Base-by-base conservation (phyloP, 2,113 vertebrate species). In the Pelmatolapia mariae region DNA sequence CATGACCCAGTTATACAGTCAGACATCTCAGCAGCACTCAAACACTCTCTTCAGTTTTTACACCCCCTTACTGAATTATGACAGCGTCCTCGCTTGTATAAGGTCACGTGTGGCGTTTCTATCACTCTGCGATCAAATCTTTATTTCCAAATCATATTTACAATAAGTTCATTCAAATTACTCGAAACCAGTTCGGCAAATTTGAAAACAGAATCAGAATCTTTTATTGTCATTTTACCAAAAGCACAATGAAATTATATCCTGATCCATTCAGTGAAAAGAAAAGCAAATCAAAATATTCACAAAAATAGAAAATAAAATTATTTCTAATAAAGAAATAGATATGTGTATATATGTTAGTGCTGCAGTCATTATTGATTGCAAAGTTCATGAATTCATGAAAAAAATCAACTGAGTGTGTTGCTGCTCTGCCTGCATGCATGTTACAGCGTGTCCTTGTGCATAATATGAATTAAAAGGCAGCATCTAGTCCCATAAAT, bases 1-100 rank as follows among this genome's bases (percentile, higher is more conserved):
- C 80, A 8, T 91, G 90, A 93, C 90, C 88, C 86, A 92, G 10
- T 87, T 93, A 78, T 78, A 87, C 26, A 59, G 81, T 81, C 61
- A 53, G 85, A 89, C 71, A 4, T 89, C 50, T 88, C 85, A 82
- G 81, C 80, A 76, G 81, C 82, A 52, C 80, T 84, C 87, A 38
- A n/a, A 68, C 78, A 22, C 63, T 73, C 76, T 73, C 36, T 47
- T 57, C 0, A 4, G 16, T 8, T 7, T 33, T n/a, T 52, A 53
- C 50, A 26, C 43, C 11, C 53, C 16, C 59, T 7, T 16, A 61
- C 11, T 13, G 3, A 84, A 81, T 79, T 7, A 56, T 10, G 22
- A 38, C 36, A 13, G 9, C 5, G 2, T 31, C 50, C 24, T 66
- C 3, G 2, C 59, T 33, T 33, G 6, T 4, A 16, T 3, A 7